phyloP scores from a whole-genome alignment of 1,140 invertebrate genomes.

The Bombus confusus region DNA sequence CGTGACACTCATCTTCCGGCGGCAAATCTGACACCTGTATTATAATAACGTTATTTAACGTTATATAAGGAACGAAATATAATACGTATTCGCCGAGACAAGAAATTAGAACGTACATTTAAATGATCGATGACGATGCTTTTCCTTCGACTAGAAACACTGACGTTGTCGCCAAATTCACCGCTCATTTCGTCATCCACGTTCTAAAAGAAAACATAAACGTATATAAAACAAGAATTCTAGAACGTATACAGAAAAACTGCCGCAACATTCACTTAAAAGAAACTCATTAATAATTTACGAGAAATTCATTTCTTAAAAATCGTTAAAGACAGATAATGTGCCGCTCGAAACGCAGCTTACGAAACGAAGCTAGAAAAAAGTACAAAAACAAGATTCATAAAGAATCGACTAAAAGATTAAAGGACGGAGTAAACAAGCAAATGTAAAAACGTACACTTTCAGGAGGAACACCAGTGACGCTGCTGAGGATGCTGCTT shows the following conservation, averaged over 20 bases:
- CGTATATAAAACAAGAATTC: not conserved
- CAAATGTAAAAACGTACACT: conserved; percentile 59
- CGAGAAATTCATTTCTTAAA: not conserved
- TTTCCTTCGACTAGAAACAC: conserved; percentile 86
- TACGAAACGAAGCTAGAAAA: not conserved
- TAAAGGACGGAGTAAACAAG: no score
- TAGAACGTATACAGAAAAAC: not conserved
- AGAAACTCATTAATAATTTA: not conserved
- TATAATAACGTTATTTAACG: not conserved
- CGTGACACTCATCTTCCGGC: conserved; percentile 74
- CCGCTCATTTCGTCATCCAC: conserved; percentile 91
- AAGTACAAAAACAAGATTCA: not conserved
- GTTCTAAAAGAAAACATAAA: conserved; percentile 78
- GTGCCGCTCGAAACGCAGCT: not conserved
- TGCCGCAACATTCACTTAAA: no score
- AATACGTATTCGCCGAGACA: not conserved
- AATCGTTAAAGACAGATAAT: not conserved
- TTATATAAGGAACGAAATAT: not conserved
- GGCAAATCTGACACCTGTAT: conserved; percentile 73
- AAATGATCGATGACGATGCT: conserved; percentile 83
- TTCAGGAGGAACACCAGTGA: conserved; percentile 84
- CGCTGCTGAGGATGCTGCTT: conserved; percentile 89
- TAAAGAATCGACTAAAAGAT: not conserved
- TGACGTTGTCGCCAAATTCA: conserved; percentile 92
- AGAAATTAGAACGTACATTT: conserved; percentile 64